Evolutionary conservation across 2,113 vertebrate species (phyloP).

Genomic region (Saguinus midas): DNA sequence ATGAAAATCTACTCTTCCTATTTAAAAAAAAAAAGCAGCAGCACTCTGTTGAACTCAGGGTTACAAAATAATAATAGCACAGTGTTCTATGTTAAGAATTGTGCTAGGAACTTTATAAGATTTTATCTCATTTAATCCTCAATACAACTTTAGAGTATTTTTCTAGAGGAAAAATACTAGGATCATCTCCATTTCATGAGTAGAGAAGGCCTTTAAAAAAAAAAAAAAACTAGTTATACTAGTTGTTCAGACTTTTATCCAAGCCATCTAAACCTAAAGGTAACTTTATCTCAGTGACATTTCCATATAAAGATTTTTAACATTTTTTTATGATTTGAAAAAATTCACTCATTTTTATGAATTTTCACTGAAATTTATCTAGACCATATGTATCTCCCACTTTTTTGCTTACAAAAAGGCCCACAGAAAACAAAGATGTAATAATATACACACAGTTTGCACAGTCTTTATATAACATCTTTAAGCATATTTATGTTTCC

Average conservation of each 20-base stretch:
- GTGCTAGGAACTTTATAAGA: background rate
- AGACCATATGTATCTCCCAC: background rate
- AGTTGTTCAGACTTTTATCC: background rate
- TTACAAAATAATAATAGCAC: background rate
- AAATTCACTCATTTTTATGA: background rate
- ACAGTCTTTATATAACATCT: background rate
- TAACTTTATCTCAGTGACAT: background rate
- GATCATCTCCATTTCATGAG: background rate
- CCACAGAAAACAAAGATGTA: background rate
- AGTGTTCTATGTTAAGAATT: background rate
- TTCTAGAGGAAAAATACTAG: background rate
- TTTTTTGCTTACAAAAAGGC: background rate
- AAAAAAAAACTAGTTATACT: background rate
- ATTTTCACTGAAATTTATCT: background rate
- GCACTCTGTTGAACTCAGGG: background rate
- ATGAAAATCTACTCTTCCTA: background rate
- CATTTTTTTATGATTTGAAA: background rate
- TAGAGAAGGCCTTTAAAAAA: background rate
- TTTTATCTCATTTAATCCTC: background rate
- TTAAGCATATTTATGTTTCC: background rate
- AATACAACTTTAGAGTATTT: background rate
- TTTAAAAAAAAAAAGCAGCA: background rate
- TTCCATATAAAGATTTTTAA: background rate
- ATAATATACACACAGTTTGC: background rate
- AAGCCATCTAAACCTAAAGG: background rate